Conservation (phyloP, 2,113 vertebrate genomes). For the Tinamus guttatus region DNA sequence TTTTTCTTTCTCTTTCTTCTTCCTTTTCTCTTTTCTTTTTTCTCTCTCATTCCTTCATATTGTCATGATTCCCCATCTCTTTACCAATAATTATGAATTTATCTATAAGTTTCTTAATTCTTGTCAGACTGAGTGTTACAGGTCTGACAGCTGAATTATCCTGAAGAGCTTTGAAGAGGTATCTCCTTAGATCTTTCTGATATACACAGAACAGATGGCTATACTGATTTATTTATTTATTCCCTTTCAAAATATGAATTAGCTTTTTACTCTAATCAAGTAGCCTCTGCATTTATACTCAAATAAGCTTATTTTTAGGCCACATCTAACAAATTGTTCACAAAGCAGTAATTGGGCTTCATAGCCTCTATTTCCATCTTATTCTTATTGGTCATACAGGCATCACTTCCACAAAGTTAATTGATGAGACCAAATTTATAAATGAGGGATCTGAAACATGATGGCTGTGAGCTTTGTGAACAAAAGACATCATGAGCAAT, state of each 20-base stretch:
- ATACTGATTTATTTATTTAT: constrained; percentile 16
- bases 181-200: background rate
- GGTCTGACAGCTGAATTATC: background rate
- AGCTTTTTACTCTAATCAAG: constrained; percentile 16
- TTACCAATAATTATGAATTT: background rate
- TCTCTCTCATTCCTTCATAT: background rate
- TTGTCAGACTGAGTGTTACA: background rate
- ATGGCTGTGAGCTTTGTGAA: background rate
- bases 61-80: background rate
- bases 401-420: background rate
- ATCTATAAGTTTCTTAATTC: background rate
- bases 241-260: constrained; percentile 18
- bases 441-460: background rate
- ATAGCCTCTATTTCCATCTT: background rate
- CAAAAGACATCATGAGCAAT: background rate
- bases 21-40: too few species aligned
- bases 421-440: background rate
- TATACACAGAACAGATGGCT: background rate
- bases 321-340: constrained; percentile 20
- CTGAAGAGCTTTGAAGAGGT: background rate
- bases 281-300: background rate
- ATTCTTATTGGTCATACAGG: background rate
- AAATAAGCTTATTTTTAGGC: background rate
- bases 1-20: too few species aligned
- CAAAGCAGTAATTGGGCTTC: background rate